A percentile compares a stretch with the other conserved stretches of the same genome.
These are phyloP conservation scores for Puma concolor DNA, from an alignment of 2,113 vertebrate genomes.

Conservation along the genomic window DNA sequence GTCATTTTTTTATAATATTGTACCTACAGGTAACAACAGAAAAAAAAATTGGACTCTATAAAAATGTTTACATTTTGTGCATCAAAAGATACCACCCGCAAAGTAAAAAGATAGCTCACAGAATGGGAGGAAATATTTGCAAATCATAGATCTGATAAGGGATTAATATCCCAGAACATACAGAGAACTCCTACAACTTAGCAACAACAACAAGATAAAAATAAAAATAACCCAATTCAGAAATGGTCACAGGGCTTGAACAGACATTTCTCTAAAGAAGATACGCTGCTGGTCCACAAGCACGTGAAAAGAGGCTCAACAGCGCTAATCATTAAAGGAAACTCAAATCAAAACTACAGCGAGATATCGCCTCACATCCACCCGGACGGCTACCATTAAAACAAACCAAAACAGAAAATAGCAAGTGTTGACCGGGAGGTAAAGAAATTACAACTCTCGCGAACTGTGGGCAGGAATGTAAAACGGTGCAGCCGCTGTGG, in stretches of 20 bases:
- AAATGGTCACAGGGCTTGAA: not conserved
- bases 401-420: not conserved
- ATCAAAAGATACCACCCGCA: not conserved
- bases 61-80: not conserved
- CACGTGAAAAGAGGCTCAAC: not conserved
- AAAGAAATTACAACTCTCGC: not conserved
- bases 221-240: not conserved
- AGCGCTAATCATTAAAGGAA: not conserved
- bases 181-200: not conserved
- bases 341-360: not conserved
- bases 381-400: not conserved
- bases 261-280: not conserved
- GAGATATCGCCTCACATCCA: not conserved
- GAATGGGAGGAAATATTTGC: not conserved
- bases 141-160: not conserved
- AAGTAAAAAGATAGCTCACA: not conserved
- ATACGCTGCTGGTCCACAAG: not conserved
- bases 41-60: not conserved
- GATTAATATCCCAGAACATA: not conserved
- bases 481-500: not conserved
- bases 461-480: not conserved
- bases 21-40: not conserved
- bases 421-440: not conserved
- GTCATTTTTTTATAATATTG: not conserved
- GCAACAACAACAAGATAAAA: not conserved